These are phyloP conservation scores for Epinephelus fuscoguttatus DNA, from an alignment of 2,113 vertebrate species.

Conservation along the genomic window DNA sequence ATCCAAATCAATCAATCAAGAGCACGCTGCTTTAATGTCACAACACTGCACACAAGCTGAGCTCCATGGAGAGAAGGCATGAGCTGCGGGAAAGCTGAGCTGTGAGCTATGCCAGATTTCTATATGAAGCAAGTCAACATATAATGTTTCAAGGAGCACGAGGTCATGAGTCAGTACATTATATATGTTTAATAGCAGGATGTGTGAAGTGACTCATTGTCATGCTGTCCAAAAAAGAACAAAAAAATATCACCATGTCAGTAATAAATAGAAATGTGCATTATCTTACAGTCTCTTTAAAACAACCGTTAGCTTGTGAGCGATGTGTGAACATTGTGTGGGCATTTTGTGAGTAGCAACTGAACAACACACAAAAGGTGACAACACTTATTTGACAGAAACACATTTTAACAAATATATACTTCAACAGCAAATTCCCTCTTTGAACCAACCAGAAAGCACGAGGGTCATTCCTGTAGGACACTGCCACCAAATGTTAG, in stretches of 20 bases:
- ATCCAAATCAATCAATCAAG: background rate
- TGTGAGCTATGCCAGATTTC: background rate
- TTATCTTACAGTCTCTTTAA: background rate
- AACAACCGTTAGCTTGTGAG: background rate
- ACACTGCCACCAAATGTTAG: slow-evolving; percentile 37
- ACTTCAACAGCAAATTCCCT: background rate
- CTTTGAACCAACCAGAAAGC: background rate
- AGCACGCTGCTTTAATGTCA: background rate
- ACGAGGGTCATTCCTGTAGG: background rate
- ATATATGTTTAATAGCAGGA: background rate
- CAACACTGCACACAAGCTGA: background rate
- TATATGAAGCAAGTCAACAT: background rate
- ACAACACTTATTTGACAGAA: background rate
- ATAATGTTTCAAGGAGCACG: background rate
- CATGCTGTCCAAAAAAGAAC: background rate
- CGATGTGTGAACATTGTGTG: fast-evolving
- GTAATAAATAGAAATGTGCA: background rate
- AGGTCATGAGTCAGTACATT: background rate
- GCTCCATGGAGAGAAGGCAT: background rate
- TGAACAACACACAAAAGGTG: background rate
- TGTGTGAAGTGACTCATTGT: background rate
- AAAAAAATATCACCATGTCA: background rate
- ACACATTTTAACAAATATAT: background rate
- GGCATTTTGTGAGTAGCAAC: background rate
- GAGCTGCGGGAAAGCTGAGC: background rate